Evolutionary conservation across 2,797 vertebrate genomes (phyloP).

Genomic region (Mormyrops attenuatus): DNA sequence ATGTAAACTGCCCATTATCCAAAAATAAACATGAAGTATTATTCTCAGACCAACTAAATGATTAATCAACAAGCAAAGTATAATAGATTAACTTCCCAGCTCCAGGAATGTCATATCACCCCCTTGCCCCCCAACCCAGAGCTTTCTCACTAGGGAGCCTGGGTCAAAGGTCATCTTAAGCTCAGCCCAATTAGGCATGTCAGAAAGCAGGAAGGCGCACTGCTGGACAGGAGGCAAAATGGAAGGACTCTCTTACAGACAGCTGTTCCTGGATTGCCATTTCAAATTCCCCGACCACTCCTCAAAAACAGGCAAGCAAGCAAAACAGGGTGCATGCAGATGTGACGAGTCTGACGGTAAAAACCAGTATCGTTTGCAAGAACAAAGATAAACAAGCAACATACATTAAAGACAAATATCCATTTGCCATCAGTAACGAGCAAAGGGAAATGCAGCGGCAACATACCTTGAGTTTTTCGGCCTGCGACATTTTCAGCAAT

Average conservation of each 20-base stretch:
- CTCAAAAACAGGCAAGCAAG: not conserved
- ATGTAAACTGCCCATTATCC: not conserved
- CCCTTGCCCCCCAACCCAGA: not conserved
- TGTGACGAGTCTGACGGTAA: not conserved
- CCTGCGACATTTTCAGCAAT: constrained; percentile 63
- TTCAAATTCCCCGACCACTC: not conserved
- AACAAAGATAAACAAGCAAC: not conserved
- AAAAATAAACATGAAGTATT: not conserved
- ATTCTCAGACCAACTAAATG: not conserved
- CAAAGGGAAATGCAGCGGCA: not conserved
- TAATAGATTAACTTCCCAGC: not conserved
- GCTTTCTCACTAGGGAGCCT: not conserved
- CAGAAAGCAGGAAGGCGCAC: not conserved
- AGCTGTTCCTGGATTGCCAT: not conserved
- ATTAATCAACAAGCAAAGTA: not conserved
- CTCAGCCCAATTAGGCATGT: not conserved
- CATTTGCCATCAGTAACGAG: not conserved
- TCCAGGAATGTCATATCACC: not conserved
- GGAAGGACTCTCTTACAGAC: constrained; percentile 28
- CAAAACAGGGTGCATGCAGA: not conserved
- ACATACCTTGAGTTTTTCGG: constrained; percentile 70
- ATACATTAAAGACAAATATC: not conserved
- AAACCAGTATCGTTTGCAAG: not conserved
- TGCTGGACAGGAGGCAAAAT: not conserved
- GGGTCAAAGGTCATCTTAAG: constrained; percentile 10